Conservation (phyloP, 2,888 invertebrate species). For the Cinara cedri region DNA sequence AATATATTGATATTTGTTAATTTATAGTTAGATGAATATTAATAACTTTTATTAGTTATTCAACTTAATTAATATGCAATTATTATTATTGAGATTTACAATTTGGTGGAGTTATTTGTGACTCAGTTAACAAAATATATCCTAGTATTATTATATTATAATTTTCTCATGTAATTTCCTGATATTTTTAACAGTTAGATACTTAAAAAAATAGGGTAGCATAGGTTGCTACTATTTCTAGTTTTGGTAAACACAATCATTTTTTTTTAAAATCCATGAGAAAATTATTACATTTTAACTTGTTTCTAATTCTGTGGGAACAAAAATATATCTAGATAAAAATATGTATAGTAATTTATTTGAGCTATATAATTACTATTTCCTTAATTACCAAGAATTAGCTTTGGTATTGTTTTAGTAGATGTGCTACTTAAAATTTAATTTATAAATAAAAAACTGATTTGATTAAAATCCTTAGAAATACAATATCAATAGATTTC, state of each 20-base stretch:
- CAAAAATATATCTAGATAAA: slow-evolving; percentile 34
- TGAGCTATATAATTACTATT: slow-evolving; percentile 31
- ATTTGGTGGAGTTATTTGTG: not conserved
- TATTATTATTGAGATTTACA: too few relatives aligned
- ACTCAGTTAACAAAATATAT: not conserved
- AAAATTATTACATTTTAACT: slow-evolving; percentile 38
- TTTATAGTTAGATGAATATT: too few relatives aligned
- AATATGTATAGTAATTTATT: slow-evolving; percentile 39
- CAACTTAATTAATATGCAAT: too few relatives aligned
- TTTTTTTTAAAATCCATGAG: slow-evolving; percentile 38
- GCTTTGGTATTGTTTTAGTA: slow-evolving; percentile 20
- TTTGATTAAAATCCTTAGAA: slow-evolving; percentile 7
- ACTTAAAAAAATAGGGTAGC: not conserved
- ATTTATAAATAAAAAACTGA: slow-evolving; percentile 17
- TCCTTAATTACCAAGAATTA: slow-evolving; percentile 30
- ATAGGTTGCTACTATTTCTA: slow-evolving; percentile 28
- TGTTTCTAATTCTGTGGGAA: slow-evolving; percentile 49
- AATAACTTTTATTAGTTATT: too few relatives aligned
- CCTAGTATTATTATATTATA: not conserved
- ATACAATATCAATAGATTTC: slow-evolving; percentile 28
- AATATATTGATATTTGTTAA: too few relatives aligned
- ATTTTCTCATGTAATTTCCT: slow-evolving; percentile 21
- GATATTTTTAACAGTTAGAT: slow-evolving; percentile 24
- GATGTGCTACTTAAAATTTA: slow-evolving; percentile 40
- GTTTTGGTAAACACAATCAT: slow-evolving; percentile 33